These are phyloP conservation scores for Tragelaphus strepsiceros DNA, from an alignment of 2,113 vertebrate genomes.

Conservation along the genomic window DNA sequence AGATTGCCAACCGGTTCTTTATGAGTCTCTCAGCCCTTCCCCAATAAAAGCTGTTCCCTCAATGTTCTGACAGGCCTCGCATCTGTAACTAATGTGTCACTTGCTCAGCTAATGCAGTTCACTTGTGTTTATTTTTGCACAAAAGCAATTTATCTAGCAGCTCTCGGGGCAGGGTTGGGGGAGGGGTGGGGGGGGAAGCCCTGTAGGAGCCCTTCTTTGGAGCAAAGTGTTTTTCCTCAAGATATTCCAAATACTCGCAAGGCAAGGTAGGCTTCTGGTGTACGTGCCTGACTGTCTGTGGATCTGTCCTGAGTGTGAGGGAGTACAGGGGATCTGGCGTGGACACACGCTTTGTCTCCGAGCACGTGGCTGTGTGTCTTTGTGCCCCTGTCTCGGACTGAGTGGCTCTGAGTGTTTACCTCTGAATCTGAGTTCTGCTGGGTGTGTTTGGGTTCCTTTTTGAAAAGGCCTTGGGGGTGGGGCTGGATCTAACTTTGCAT, in stretches of 20 bases:
- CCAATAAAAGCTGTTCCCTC: conserved; percentile 80
- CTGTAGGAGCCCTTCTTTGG: conserved; percentile 62
- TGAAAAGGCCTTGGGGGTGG: neutral
- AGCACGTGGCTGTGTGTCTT: neutral
- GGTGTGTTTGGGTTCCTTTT: neutral
- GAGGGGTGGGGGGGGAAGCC: neutral
- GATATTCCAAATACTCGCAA: conserved; percentile 2
- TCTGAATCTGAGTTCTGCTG: neutral
- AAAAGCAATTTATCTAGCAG: conserved; percentile 71
- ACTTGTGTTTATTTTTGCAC: conserved; percentile 80
- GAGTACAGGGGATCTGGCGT: neutral
- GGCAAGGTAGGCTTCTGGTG: neutral
- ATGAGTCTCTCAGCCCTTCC: conserved; percentile 73
- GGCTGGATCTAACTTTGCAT: neutral
- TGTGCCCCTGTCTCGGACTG: neutral
- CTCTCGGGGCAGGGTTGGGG: neutral
- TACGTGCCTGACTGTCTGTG: neutral
- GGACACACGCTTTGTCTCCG: neutral
- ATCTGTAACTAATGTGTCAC: conserved; percentile 72
- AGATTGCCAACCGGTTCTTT: conserved; percentile 75
- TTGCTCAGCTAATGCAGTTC: conserved; percentile 64
- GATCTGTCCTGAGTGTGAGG: neutral
- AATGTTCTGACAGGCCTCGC: conserved; percentile 71
- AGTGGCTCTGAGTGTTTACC: neutral
- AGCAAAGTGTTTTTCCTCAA: conserved; percentile 44